phyloP scores from a whole-genome alignment of 1,140 invertebrate genomes.

The Anoplophora glabripennis region DNA sequence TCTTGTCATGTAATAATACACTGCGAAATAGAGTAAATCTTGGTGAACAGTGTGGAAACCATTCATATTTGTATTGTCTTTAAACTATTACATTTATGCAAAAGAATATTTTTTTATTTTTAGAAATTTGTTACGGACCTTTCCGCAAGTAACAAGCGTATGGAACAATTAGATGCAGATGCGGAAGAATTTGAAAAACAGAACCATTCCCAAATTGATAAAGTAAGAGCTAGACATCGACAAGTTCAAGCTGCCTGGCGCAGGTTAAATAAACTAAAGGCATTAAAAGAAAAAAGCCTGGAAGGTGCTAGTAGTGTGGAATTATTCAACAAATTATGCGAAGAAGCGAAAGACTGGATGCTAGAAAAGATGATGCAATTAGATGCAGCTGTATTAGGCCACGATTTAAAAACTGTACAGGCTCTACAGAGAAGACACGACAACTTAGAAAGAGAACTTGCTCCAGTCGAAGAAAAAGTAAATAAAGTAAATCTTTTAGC shows the following conservation, averaged over 20 bases:
- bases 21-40: too few species aligned
- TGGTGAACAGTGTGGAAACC: too few species aligned
- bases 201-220: conserved; percentile 85
- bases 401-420: conserved; percentile 87
- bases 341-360: conserved; percentile 94
- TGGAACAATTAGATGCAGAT: conserved; percentile 84
- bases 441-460: conserved; percentile 84
- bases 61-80: too few species aligned
- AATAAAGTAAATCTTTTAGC: conserved; percentile 76
- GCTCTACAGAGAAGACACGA: conserved; percentile 86
- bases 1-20: too few species aligned
- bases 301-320: conserved; percentile 85
- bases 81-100: too few species aligned
- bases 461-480: conserved; percentile 87
- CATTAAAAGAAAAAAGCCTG: conserved; percentile 85
- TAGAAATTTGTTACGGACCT: conserved; percentile 93
- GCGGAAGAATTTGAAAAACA: conserved; percentile 83
- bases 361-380: conserved; percentile 84
- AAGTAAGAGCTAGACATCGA: conserved; percentile 75
- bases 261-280: conserved; percentile 81
- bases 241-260: conserved; percentile 89
- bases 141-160: conserved; percentile 84
- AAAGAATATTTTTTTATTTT: too few species aligned
- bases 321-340: conserved; percentile 89
- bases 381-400: conserved; percentile 73